Evolutionary conservation across 2,797 vertebrate species (phyloP).

Genomic region (Emys orbicularis): DNA sequence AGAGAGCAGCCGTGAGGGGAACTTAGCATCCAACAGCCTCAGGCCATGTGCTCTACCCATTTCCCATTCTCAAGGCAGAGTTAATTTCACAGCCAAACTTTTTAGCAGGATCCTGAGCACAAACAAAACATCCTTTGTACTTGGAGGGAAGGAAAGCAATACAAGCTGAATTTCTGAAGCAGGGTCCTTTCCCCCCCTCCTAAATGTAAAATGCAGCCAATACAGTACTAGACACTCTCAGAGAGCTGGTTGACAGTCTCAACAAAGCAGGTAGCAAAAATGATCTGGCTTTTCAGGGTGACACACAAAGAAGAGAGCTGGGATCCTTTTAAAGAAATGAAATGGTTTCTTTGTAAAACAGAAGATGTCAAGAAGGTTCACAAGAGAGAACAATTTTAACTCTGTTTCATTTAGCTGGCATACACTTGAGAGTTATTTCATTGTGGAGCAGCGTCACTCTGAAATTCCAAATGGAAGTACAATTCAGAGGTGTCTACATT

Average conservation of each 20-base stretch:
- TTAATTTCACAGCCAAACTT: conserved; percentile 48
- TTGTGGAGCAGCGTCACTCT: background rate
- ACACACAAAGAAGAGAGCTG: conserved; percentile 49
- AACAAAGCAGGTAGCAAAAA: conserved; percentile 51
- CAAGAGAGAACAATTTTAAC: conserved; percentile 13
- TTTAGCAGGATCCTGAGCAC: conserved; percentile 47
- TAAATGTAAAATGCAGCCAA: conserved; percentile 31
- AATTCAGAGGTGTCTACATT: background rate
- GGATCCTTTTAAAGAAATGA: conserved; percentile 25
- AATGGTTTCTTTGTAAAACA: conserved; percentile 36
- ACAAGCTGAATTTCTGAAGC: conserved; percentile 50
- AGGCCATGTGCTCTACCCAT: background rate
- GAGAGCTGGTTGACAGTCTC: background rate
- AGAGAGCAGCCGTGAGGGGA: background rate
- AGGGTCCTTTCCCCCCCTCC: conserved; percentile 27
- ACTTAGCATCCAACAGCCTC: background rate
- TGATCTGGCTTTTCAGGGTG: conserved; percentile 57
- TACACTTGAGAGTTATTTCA: background rate
- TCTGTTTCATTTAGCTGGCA: conserved; percentile 30
- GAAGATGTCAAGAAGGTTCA: conserved; percentile 28
- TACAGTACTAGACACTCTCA: background rate
- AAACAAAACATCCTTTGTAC: conserved; percentile 69
- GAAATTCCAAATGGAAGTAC: background rate
- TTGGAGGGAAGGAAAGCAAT: conserved; percentile 23
- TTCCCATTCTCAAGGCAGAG: conserved; percentile 6